Base-by-base conservation (phyloP, 2,888 invertebrate genomes). In the Parasteatoda lunata region DNA sequence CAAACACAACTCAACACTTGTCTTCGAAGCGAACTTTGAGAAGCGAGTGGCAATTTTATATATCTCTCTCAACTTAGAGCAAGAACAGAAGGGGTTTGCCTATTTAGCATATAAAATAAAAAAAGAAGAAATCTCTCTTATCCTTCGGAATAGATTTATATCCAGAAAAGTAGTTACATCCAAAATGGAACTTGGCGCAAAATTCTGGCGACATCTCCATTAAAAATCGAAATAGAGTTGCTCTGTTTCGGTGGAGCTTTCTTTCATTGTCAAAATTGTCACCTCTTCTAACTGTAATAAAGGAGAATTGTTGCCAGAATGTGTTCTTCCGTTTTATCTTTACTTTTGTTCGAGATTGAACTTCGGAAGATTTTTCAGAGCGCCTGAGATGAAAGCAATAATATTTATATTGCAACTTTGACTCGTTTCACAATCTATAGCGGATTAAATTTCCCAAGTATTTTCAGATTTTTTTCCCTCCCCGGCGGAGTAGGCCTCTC, bases 341-440 rank as follows among this genome's bases (percentile, higher is more conserved):
- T 59, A 13, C n/a, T 59, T 59, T 59, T 59, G 59, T 59, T 59
- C 59, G n/a, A 59, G 59, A 59, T 59, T 59, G 59, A n/a, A n/a
- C n/a, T 7, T n/a, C 4, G 13, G 64, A 59, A 48, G 51, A 48
- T 49, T 47, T 51, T 30, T 8, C 47, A 52, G 51, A 11, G 11
- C 30, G 8, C 30, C 48, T 47, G 59, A n/a, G 48, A 68, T 54
- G 69, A 52, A 76, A 75, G 81, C 81, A 82, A 82, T 82, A 82
- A 82, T 75, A 75, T 82, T 82, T 82, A 69, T 82, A 66, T 75
- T 79, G 79, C 71, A 30, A 9, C 64, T 66, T 75, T 54, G 48
- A 47, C 48, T 48, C 54, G 45, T 68, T 69, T 75, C 54, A 68
- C 75, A 82, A 82, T 82, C 76, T 77, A 71, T 49, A 49, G 65